A percentile compares a stretch with the other conserved stretches of the same genome.
Evolutionary conservation across 1,140 invertebrate species (phyloP).

Genomic region (Diorhabda elongata): DNA sequence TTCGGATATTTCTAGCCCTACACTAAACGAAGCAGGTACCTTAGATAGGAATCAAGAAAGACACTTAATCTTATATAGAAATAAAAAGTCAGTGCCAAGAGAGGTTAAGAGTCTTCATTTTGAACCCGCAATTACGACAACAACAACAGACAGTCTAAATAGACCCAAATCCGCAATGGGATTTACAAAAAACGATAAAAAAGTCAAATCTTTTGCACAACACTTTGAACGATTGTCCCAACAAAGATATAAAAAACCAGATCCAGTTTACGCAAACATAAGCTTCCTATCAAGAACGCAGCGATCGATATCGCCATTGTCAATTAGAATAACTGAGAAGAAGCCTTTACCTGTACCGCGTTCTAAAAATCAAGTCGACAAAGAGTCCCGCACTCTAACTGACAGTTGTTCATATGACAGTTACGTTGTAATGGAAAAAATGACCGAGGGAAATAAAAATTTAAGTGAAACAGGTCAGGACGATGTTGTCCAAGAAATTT

Average conservation of each 20-base stretch:
- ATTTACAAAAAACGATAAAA: neutral
- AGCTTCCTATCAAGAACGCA: neutral
- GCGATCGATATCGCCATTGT: neutral
- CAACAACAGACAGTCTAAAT: no score
- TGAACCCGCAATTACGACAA: neutral
- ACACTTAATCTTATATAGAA: neutral
- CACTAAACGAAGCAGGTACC: neutral
- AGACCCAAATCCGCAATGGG: no score
- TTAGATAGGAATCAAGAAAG: neutral
- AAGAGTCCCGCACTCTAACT: neutral
- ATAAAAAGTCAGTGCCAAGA: neutral
- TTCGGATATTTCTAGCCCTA: neutral
- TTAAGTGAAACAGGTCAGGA: conserved; percentile 6
- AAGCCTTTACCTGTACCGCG: conserved; percentile 20
- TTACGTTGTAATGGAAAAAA: conserved; percentile 4
- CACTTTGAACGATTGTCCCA: conserved; percentile 12
- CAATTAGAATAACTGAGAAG: neutral
- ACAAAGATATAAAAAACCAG: conserved; percentile 17
- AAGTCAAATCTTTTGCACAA: conserved; percentile 13
- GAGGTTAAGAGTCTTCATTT: neutral
- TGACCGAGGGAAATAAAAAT: conserved; percentile 12
- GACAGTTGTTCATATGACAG: conserved; percentile 12
- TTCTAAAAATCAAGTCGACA: conserved; percentile 6
- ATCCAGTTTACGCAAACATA: conserved; percentile 29
- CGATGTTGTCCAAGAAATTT: neutral